phyloP scores from a whole-genome alignment of 2,888 invertebrate species.

The Limnephilus lunatus region DNA sequence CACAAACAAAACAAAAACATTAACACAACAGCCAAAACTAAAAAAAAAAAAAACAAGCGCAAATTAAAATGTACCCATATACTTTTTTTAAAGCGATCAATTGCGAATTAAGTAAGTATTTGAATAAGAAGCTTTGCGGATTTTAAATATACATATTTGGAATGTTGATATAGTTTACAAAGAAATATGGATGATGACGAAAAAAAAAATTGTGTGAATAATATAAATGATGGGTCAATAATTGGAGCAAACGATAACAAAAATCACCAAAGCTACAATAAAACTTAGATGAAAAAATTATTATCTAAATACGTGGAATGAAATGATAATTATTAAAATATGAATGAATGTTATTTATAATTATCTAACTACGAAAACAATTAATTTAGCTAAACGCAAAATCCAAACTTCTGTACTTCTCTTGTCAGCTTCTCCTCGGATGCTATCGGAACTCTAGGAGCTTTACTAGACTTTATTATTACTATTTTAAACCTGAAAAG shows the following conservation, averaged over 20 bases:
- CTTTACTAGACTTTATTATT: background rate
- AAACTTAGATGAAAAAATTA: background rate
- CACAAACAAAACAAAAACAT: background rate
- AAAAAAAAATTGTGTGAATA: background rate
- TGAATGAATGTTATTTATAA: background rate
- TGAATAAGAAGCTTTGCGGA: background rate
- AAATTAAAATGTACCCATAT: constrained; percentile 58
- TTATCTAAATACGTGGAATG: background rate
- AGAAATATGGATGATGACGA: background rate
- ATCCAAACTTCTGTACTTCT: constrained; percentile 24
- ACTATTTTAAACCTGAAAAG: background rate
- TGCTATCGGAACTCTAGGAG: background rate
- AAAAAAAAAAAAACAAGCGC: constrained; percentile 17
- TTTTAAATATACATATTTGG: background rate
- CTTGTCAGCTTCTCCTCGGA: background rate
- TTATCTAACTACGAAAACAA: background rate
- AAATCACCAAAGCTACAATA: background rate
- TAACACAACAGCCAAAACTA: background rate
- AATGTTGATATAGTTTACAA: background rate
- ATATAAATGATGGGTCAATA: background rate
- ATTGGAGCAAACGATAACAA: background rate
- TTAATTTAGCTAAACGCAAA: background rate
- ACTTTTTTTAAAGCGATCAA: constrained; percentile 43
- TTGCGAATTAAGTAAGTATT: background rate
- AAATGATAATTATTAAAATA: background rate